These are phyloP conservation scores for Calycopis cecrops DNA, from an alignment of 1,140 invertebrate species.

Conservation along the genomic window DNA sequence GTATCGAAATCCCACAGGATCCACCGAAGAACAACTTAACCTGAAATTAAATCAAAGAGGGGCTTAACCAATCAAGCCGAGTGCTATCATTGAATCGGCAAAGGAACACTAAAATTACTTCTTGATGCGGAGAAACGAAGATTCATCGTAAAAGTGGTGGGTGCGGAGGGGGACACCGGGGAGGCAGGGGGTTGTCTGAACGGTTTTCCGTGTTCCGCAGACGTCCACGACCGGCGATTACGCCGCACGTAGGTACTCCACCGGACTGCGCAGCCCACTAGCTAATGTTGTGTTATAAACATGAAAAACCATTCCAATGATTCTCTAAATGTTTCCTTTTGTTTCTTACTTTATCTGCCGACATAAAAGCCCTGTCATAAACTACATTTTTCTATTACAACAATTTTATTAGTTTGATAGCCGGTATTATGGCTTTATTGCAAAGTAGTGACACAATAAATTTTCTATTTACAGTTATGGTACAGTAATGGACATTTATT, in stretches of 20 bases:
- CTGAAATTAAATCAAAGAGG: constrained; percentile 74
- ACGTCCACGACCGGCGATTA: constrained; percentile 62
- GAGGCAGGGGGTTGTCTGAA: constrained; percentile 55
- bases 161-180: constrained; percentile 30
- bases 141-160: constrained; percentile 74
- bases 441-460: too few relatives aligned
- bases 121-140: constrained; percentile 74
- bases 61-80: constrained; percentile 72
- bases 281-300: constrained; percentile 69
- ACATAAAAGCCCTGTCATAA: constrained; percentile 15
- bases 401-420: constrained; percentile 4
- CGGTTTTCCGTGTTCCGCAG: constrained; percentile 70
- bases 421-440: too few relatives aligned
- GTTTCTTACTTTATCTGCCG: constrained; percentile 25
- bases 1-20: constrained; percentile 50
- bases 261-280: constrained; percentile 41
- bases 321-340: constrained; percentile 58
- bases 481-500: too few relatives aligned
- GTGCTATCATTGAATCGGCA: constrained; percentile 74
- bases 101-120: constrained; percentile 75
- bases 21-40: constrained; percentile 65
- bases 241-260: constrained; percentile 54
- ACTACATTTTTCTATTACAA: constrained; percentile 9
- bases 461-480: too few relatives aligned
- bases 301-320: constrained; percentile 68